Evolutionary conservation across 2,797 vertebrate species (phyloP).

Genomic region (Lates japonicus): DNA sequence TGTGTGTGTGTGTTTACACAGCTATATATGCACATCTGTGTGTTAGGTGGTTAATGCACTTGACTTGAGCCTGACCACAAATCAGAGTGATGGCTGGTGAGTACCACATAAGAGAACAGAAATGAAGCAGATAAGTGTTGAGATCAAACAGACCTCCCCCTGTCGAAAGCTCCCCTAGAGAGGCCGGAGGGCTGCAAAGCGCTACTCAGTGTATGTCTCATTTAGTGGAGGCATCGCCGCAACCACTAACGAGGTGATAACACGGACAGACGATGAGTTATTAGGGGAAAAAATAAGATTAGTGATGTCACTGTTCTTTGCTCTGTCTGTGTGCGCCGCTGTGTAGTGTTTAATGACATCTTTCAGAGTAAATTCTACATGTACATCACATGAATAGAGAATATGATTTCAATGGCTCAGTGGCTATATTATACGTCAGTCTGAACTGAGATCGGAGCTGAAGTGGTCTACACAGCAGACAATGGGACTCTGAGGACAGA

Average conservation of each 20-base stretch:
- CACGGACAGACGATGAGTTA: slow-evolving; percentile 51
- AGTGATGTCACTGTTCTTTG: slow-evolving; percentile 37
- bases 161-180: slow-evolving; percentile 47
- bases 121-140: slow-evolving; percentile 75
- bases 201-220: slow-evolving; percentile 48
- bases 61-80: slow-evolving; percentile 81
- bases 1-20: slow-evolving; percentile 60
- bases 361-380: slow-evolving; percentile 7
- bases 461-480: slow-evolving; percentile 55
- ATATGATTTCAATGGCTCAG: slow-evolving; percentile 10
- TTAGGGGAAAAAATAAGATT: slow-evolving; percentile 33
- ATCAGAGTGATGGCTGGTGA: slow-evolving; percentile 80
- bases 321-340: neutral
- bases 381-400: slow-evolving; percentile 10
- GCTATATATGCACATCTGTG: slow-evolving; percentile 59
- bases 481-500: slow-evolving; percentile 72
- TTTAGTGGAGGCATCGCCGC: slow-evolving; percentile 47
- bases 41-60: slow-evolving; percentile 76
- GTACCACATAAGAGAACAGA: slow-evolving; percentile 79
- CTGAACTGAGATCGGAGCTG: slow-evolving; percentile 48
- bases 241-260: slow-evolving; percentile 69
- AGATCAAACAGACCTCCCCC: slow-evolving; percentile 75
- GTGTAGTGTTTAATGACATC: slow-evolving; percentile 11
- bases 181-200: slow-evolving; percentile 48
- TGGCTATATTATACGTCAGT: slow-evolving; percentile 37